phyloP scores from a whole-genome alignment of 2,797 vertebrate genomes.

The Psittacula echo region DNA sequence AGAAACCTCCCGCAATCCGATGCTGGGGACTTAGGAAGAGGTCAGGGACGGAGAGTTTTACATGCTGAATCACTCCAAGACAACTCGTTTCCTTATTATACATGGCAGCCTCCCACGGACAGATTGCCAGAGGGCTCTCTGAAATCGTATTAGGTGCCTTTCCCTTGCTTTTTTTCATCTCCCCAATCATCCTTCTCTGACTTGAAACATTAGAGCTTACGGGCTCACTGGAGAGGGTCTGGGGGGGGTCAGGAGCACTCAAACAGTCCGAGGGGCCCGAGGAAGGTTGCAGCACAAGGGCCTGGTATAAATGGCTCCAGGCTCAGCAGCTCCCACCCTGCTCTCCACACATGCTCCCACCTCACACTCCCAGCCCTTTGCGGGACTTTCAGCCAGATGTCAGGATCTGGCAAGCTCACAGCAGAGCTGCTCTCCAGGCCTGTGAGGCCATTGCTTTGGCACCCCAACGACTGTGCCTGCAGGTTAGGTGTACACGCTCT shows the following conservation, averaged over 20 bases:
- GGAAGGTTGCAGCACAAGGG: not conserved
- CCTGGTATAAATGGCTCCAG: not conserved
- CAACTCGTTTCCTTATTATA: constrained; percentile 69
- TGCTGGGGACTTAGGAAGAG: constrained; percentile 27
- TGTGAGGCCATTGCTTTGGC: not conserved
- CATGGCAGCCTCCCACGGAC: constrained; percentile 64
- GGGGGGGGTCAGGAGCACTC: not conserved
- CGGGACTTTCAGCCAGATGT: not conserved
- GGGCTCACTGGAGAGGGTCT: not conserved
- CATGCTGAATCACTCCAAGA: constrained; percentile 60
- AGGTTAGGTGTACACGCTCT: accelerated
- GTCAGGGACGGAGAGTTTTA: constrained; percentile 49
- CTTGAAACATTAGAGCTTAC: constrained; percentile 6
- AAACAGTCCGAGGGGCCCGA: constrained; percentile 7
- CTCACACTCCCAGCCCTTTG: not conserved
- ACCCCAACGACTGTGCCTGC: accelerated
- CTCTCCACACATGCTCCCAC: not conserved
- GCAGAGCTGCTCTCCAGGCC: not conserved
- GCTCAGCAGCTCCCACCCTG: not conserved
- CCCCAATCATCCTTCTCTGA: not conserved
- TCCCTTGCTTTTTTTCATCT: constrained; percentile 27
- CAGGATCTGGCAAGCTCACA: accelerated
- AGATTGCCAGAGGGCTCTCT: constrained; percentile 55
- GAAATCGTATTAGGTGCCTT: constrained; percentile 50
- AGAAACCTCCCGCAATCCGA: constrained; percentile 7